Evolutionary conservation across 2,888 invertebrate genomes (phyloP).

Genomic region (Xestia rhomboidea): DNA sequence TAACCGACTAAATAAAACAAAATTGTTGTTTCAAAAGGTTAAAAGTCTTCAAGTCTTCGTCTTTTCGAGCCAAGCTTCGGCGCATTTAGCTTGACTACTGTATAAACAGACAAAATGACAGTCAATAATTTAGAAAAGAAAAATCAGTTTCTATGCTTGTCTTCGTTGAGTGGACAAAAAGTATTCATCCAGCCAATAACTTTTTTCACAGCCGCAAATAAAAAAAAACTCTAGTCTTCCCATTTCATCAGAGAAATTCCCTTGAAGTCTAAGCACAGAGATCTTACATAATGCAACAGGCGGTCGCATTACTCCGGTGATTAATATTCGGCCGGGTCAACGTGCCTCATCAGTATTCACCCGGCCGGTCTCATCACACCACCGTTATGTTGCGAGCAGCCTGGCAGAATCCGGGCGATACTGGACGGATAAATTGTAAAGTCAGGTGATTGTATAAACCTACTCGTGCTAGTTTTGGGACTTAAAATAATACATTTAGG

Average conservation of each 20-base stretch:
- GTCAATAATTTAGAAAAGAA: background rate
- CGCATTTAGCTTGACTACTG: background rate
- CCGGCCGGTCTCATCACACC: constrained; percentile 77
- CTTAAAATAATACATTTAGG: constrained; percentile 34
- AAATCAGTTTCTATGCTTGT: background rate
- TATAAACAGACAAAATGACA: background rate
- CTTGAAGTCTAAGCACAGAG: constrained; percentile 43
- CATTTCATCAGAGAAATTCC: constrained; percentile 34
- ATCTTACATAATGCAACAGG: constrained; percentile 73
- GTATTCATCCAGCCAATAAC: background rate
- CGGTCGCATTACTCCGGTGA: constrained; percentile 69
- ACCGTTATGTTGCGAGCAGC: constrained; percentile 69
- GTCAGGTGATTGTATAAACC: constrained; percentile 65
- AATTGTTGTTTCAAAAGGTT: background rate
- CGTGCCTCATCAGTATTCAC: constrained; percentile 81
- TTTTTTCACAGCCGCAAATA: background rate
- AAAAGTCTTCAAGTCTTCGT: background rate
- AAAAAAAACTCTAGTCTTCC: background rate
- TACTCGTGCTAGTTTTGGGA: constrained; percentile 60
- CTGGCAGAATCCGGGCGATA: constrained; percentile 63
- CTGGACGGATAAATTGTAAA: constrained; percentile 68
- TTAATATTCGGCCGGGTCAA: constrained; percentile 76
- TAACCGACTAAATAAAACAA: background rate
- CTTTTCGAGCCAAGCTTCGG: background rate
- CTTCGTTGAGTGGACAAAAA: background rate